Conservation (phyloP, 2,113 vertebrate species). For the Pipra filicauda region DNA sequence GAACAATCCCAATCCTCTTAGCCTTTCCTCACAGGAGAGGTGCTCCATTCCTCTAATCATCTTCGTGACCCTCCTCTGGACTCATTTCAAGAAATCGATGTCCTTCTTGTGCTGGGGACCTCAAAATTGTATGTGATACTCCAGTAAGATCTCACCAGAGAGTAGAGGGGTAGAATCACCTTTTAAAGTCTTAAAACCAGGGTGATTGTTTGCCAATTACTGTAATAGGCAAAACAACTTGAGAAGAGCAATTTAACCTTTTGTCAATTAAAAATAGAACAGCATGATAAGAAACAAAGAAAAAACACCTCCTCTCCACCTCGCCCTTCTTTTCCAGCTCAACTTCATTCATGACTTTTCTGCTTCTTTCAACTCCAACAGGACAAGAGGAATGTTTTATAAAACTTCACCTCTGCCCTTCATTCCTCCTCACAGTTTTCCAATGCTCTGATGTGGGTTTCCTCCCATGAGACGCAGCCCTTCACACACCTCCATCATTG, state of each 20-base stretch:
- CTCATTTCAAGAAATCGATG: fast-evolving
- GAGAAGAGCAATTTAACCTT: not conserved
- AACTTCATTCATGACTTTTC: not conserved
- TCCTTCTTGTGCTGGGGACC: not conserved
- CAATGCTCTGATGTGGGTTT: not conserved
- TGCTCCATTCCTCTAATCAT: not conserved
- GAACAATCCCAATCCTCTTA: not conserved
- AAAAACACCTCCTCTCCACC: not conserved
- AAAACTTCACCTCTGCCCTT: not conserved
- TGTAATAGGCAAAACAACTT: not conserved
- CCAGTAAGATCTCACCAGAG: not conserved
- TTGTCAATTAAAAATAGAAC: not conserved
- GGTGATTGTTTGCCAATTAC: not conserved
- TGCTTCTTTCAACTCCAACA: not conserved
- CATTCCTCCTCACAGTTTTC: not conserved
- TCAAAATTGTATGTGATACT: not conserved
- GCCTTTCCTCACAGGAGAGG: not conserved
- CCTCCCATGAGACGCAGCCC: not conserved
- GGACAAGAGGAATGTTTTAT: not conserved
- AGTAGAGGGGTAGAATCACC: not conserved
- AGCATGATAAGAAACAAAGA: not conserved
- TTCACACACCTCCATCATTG: not conserved
- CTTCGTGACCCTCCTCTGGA: not conserved
- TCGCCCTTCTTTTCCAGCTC: not conserved
- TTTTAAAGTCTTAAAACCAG: not conserved